Conservation (phyloP, 2,113 vertebrate species). For the Osmerus eperlanus region DNA sequence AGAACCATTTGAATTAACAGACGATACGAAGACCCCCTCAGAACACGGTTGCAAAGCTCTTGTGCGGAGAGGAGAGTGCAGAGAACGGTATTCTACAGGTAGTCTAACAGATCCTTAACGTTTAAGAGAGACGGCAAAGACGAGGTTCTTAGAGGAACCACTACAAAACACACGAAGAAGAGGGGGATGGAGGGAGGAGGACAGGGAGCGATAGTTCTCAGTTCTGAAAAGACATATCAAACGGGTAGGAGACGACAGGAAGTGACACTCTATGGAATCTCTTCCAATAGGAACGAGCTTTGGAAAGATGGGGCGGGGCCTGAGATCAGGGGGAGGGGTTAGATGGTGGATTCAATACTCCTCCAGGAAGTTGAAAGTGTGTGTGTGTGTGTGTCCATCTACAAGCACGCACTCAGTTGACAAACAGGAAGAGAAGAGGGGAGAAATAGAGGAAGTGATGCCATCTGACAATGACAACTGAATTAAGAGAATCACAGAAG, state of each 20-base stretch:
- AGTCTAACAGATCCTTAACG: not conserved
- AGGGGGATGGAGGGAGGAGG: not conserved
- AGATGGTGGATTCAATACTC: slow-evolving; percentile 10
- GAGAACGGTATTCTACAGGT: not conserved
- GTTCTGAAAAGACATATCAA: slow-evolving; percentile 71
- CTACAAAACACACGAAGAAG: slow-evolving; percentile 22
- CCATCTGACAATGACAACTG: slow-evolving; percentile 10
- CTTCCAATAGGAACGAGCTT: slow-evolving; percentile 47
- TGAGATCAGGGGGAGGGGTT: too few species aligned
- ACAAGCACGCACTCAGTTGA: not conserved
- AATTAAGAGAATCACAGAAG: slow-evolving; percentile 2
- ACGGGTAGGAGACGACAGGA: slow-evolving; percentile 50
- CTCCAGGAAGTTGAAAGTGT: slow-evolving; percentile 39
- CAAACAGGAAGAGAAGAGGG: slow-evolving; percentile 21
- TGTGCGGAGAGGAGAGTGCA: not conserved
- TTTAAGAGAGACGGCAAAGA: not conserved
- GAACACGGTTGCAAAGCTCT: not conserved
- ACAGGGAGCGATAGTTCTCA: slow-evolving; percentile 46
- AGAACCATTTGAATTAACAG: not conserved
- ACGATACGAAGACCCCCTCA: not conserved
- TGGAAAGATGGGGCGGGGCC: not conserved
- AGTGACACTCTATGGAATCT: slow-evolving; percentile 57
- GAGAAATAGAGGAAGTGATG: slow-evolving; percentile 22
- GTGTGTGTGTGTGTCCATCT: not conserved
- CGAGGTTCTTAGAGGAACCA: not conserved